Conservation (phyloP, 1,140 invertebrate species). For the Odontomachus brunneus region DNA sequence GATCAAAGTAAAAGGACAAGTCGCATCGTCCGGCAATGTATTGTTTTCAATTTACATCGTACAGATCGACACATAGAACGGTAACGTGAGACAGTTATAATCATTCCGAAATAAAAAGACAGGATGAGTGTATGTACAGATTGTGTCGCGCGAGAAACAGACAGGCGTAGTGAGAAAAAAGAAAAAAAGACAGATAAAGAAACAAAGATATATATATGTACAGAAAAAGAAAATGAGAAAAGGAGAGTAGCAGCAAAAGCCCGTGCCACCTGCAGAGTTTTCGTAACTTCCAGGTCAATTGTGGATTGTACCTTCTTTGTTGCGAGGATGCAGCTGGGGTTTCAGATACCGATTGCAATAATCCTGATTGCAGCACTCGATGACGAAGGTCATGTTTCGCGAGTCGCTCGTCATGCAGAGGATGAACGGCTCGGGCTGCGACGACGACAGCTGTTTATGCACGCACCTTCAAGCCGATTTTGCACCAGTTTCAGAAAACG, state of each 20-base stretch:
- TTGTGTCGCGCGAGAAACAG: not conserved
- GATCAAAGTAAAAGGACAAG: too few species aligned
- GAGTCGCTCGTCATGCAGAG: constrained; percentile 85
- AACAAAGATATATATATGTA: too few species aligned
- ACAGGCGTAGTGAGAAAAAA: constrained; percentile 15
- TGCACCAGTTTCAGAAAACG: constrained; percentile 79
- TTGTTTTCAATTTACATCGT: not conserved
- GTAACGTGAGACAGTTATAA: not conserved
- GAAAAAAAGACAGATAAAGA: constrained; percentile 55
- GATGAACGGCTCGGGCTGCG: constrained; percentile 84
- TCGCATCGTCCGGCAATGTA: constrained; percentile 17
- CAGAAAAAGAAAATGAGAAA: constrained; percentile 46
- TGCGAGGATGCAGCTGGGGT: constrained; percentile 84
- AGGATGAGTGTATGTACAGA: constrained; percentile 15
- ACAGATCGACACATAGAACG: not conserved
- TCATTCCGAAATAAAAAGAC: constrained; percentile 4
- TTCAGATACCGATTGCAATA: constrained; percentile 88
- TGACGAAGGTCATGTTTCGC: constrained; percentile 86
- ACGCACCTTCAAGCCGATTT: constrained; percentile 85
- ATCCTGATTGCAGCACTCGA: constrained; percentile 89
- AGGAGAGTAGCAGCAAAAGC: constrained; percentile 68
- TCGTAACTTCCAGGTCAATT: constrained; percentile 74
- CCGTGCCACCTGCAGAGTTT: constrained; percentile 79
- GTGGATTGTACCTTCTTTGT: constrained; percentile 84
- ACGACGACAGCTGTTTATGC: constrained; percentile 82